A percentile compares a stretch with the other conserved stretches of the same genome.
Conservation (phyloP, 2,888 invertebrate species). For the Colostygia pectinataria region DNA sequence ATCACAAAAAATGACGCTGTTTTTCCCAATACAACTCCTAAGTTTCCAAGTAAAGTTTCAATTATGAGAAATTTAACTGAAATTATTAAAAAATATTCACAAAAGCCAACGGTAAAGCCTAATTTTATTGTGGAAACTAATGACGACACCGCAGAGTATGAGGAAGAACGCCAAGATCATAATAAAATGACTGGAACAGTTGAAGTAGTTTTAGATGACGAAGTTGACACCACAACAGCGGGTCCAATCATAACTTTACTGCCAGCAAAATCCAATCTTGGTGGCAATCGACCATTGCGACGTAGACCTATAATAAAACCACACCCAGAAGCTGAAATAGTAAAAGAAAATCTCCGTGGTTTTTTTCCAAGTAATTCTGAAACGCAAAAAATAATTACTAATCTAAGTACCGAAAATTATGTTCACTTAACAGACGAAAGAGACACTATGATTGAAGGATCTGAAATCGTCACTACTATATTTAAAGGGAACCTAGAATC, state of each 20-base stretch:
- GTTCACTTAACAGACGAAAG: slow-evolving; percentile 42
- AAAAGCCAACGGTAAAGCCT: slow-evolving; percentile 54
- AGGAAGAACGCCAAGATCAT: slow-evolving; percentile 53
- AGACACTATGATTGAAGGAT: slow-evolving; percentile 43
- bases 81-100: slow-evolving; percentile 85
- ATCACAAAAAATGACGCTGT: slow-evolving; percentile 82
- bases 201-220: slow-evolving; percentile 73
- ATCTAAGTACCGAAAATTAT: slow-evolving; percentile 58
- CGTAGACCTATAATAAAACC: slow-evolving; percentile 82
- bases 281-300: slow-evolving; percentile 87
- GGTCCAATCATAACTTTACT: slow-evolving; percentile 82
- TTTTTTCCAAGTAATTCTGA: slow-evolving; percentile 57
- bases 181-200: slow-evolving; percentile 70
- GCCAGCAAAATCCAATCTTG: slow-evolving; percentile 91
- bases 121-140: background rate
- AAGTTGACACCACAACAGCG: slow-evolving; percentile 66
- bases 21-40: slow-evolving; percentile 71
- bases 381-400: slow-evolving; percentile 52
- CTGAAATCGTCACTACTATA: slow-evolving; percentile 47
- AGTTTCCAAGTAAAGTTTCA: slow-evolving; percentile 69
- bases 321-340: slow-evolving; percentile 48
- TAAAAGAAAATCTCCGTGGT: slow-evolving; percentile 59
- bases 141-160: slow-evolving; percentile 41
- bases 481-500: slow-evolving; percentile 39
- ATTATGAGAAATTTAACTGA: slow-evolving; percentile 84